Evolutionary conservation across 2,888 invertebrate genomes (phyloP), one percentile per base, ranked within the genome.

Genomic region (Lysandra bellargus): DNA sequence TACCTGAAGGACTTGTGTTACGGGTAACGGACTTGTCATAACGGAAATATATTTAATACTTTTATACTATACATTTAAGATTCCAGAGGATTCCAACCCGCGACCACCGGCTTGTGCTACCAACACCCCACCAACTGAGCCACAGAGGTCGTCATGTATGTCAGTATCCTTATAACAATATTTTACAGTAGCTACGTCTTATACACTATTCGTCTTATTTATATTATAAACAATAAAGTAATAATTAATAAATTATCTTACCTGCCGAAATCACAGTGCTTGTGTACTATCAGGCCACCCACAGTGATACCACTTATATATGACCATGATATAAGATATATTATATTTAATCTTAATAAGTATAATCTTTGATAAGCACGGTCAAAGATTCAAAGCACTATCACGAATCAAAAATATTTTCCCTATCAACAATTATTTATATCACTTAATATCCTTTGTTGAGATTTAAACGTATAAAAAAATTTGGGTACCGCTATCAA

Each of bases 261-360:
- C 69, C 69, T 33, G 69, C 69, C 30, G 5, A 69, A 69, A 69
- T 69, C 69, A 69, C 64, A 37, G 14, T 69, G 14, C 17, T 69
- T 14, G 37, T 69, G 14, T 37, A 69, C 33, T 69, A 69, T 69
- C 69, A 33, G 69, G 5, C 69, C 69, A 69, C 69, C 69, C 14
- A 14, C 69, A 4, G 69, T 3, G 69, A 69, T 69, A 69, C 69
- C 33, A 33, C 17, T 69, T 69, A 69, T 69, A 69, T 69, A 69
- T 37, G 33, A 69, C 1, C 5, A 33, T 37, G 69, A 69, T 69
- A 69, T 33, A 14, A 69, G 69, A 69, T 69, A 69, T 64, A 61
- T 1, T 61, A 64, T 64, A 64, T 49, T 49, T 49, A n/a, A 64
- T 69, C 33, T 0, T 33, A 69, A 5, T 14, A 61, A 14, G 30